Evolutionary conservation across 2,113 vertebrate species (phyloP).

Genomic region (Rhipidura dahli): DNA sequence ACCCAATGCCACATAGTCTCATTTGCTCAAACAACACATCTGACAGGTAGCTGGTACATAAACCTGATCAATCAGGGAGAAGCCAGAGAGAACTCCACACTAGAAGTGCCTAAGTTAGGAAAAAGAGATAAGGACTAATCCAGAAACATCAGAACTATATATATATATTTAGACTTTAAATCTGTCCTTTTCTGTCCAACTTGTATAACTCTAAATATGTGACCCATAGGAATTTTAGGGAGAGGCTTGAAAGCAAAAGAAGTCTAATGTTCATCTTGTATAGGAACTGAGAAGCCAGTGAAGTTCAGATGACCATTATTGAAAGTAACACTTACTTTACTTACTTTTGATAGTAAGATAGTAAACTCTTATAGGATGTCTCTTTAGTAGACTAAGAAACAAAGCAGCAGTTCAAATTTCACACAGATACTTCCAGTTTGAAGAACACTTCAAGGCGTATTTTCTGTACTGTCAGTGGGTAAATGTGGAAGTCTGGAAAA

Average conservation of each 20-base stretch:
- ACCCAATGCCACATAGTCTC: not conserved
- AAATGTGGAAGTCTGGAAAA: not conserved
- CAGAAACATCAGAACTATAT: not conserved
- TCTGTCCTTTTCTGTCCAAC: not conserved
- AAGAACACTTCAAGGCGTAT: not conserved
- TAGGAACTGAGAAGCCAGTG: not conserved
- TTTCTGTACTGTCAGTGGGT: not conserved
- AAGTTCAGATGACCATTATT: not conserved
- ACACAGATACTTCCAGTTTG: not conserved
- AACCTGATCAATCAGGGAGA: not conserved
- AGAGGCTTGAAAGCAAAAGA: not conserved
- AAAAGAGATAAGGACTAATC: not conserved
- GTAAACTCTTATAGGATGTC: not conserved
- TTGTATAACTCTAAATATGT: not conserved
- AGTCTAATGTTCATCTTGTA: fast-evolving
- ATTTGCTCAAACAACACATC: not conserved
- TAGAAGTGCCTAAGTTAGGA: not conserved
- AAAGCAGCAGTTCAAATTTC: not conserved
- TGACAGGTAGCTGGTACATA: not conserved
- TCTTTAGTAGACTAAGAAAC: not conserved
- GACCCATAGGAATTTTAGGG: not conserved
- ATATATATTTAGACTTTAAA: not conserved
- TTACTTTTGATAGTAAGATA: not conserved
- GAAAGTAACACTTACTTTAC: too few relatives aligned
- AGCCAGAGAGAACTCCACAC: not conserved